phyloP scores from a whole-genome alignment of 2,113 vertebrate genomes.

The Uropsilus gracilis region DNA sequence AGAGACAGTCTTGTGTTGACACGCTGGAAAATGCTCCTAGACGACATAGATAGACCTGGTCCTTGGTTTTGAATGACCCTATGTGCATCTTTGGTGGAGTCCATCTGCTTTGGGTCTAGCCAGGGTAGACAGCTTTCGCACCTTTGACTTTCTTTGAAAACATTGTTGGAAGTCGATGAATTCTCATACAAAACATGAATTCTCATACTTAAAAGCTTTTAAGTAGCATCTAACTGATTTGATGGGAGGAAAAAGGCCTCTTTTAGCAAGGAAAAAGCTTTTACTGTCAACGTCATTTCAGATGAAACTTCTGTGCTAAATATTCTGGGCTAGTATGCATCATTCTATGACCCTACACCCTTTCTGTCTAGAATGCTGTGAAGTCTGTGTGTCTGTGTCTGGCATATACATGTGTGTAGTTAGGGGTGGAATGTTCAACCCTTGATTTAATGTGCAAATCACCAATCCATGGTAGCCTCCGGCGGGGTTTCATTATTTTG shows the following conservation, averaged over 20 bases:
- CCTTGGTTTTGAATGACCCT: not conserved
- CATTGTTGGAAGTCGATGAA: not conserved
- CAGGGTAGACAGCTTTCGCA: not conserved
- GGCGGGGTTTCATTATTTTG: not conserved
- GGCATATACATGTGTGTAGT: not conserved
- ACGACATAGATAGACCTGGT: not conserved
- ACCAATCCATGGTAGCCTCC: not conserved
- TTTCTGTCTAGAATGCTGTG: not conserved
- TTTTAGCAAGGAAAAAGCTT: not conserved
- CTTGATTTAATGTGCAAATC: not conserved
- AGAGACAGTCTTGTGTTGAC: not conserved
- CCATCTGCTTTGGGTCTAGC: not conserved
- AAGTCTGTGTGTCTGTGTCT: not conserved
- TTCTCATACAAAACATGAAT: not conserved
- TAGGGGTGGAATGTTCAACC: not conserved
- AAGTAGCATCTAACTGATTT: not conserved
- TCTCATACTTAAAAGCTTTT: too few species aligned
- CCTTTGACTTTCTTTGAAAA: not conserved
- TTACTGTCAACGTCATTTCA: not conserved
- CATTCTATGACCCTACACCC: not conserved
- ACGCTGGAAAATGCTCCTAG: not conserved
- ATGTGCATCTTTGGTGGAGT: not conserved
- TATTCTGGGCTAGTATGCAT: not conserved
- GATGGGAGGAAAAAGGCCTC: not conserved
- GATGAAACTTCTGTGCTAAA: not conserved